Percentiles rank a stretch among this genome's conserved stretches.
Evolutionary conservation across 2,113 vertebrate species (phyloP).

Genomic region (Picathartes gymnocephalus): DNA sequence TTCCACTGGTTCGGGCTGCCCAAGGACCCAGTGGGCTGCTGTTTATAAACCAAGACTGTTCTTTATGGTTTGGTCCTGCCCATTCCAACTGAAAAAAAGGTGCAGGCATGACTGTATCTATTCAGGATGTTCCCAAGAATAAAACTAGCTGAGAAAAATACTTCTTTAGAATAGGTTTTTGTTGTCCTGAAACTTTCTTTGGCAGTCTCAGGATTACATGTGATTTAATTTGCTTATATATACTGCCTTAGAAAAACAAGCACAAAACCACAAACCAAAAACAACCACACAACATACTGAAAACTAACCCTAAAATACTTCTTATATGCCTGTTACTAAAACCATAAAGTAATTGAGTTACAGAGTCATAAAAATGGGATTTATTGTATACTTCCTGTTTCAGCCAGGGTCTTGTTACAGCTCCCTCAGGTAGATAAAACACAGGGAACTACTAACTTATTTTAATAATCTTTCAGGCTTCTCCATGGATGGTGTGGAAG

Average conservation of each 20-base stretch:
- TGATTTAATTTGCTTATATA: conserved; percentile 15
- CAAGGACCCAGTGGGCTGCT: neutral
- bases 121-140: neutral
- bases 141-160: neutral
- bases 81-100: neutral
- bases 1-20: neutral
- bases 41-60: neutral
- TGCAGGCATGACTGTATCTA: neutral
- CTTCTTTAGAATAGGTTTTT: neutral
- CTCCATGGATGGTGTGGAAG: neutral
- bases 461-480: conserved; percentile 30
- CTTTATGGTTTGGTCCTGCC: neutral
- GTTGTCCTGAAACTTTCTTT: neutral
- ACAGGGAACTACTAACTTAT: conserved; percentile 37
- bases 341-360: conserved; percentile 51
- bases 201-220: neutral
- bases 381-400: conserved; percentile 66
- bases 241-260: neutral
- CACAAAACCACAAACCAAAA: neutral
- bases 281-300: neutral
- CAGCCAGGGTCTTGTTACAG: conserved; percentile 11
- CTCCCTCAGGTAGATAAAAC: conserved; percentile 49
- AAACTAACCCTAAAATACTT: neutral
- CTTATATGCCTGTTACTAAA: conserved; percentile 28
- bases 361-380: conserved; percentile 62